Evolutionary conservation across 2,113 vertebrate genomes (phyloP), one percentile per base, ranked within the genome.

Genomic region (Gymnorhina tibicen): DNA sequence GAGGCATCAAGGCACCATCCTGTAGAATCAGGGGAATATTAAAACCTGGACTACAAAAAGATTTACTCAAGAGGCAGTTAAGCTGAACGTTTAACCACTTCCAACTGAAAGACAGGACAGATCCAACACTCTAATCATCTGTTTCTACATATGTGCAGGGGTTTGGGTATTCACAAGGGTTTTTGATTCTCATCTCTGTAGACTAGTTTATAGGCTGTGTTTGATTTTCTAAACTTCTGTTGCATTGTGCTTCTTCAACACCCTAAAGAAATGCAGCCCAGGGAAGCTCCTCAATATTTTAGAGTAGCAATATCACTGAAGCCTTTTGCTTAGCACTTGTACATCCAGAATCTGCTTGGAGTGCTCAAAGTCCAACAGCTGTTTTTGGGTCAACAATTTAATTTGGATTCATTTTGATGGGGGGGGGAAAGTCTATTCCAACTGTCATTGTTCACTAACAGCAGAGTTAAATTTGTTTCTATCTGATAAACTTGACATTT

Each of bases 71-170:
- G 93, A 82, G 93, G 59, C 41, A 64, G 33, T 60, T 94, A 69
- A 91, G 18, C 53, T 82, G 49, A 82, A 72, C 49, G 39, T 79
- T 67, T 85, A 82, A 73, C 58, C n/a, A 79, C 49, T 87, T 94
- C 53, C 41, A 68, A 15, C 20, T 53, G 56, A 92, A 91, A 91
- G 42, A 11, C 28, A 94, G 59, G 70, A 78, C 89, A 95, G 55
- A 80, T 11, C 55, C 33, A 79, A 60, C 44, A 52, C n/a, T 86
- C 55, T 27, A 60, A 68, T 97, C 76, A 91, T 92, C 94, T 97
- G 94, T 44, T 95, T 95, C 87, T 82, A 62, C 95, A 95, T 93
- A 94, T 96, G 93, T 75, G 84, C 89, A 87, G 89, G 59, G 89
- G 7, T 89, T 92, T 78, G 64, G 18, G 13, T 91, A 87, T 85